A percentile compares a stretch with the other conserved stretches of the same genome.
phyloP scores from a whole-genome alignment of 2,888 invertebrate species.

The Netelia fuscicornis region DNA sequence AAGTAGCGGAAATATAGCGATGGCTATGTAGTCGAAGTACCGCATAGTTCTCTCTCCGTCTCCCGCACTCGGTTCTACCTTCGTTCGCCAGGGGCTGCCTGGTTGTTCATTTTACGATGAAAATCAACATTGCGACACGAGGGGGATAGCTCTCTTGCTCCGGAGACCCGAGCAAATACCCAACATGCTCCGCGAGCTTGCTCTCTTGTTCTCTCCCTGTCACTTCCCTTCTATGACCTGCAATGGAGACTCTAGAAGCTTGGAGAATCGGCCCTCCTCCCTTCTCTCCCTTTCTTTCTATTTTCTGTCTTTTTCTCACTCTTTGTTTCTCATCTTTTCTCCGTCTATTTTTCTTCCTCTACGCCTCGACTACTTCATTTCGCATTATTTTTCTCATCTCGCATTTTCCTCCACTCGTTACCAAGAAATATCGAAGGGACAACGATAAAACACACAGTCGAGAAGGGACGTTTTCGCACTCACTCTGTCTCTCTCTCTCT shows the following conservation, averaged over 20 bases:
- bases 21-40: not conserved
- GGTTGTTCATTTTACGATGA: conserved; percentile 76
- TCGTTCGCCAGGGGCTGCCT: not conserved
- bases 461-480: not conserved
- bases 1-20: conserved; percentile 25
- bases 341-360: conserved; percentile 1
- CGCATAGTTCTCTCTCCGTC: conserved; percentile 8
- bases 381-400: conserved; percentile 5
- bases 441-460: conserved; percentile 9
- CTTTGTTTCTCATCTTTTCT: not conserved
- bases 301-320: not conserved
- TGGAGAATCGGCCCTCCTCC: too few species aligned
- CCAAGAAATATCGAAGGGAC: conserved; percentile 7
- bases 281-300: not conserved
- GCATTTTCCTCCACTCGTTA: conserved; percentile 22
- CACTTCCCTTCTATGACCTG: too few species aligned
- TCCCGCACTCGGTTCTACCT: not conserved
- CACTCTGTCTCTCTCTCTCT: not conserved
- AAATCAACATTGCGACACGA: conserved; percentile 75
- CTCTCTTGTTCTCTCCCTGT: conserved; percentile 10
- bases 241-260: too few species aligned
- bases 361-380: not conserved
- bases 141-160: conserved; percentile 40
- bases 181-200: conserved; percentile 21
- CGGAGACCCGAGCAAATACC: conserved; percentile 47